phyloP scores from a whole-genome alignment of 2,113 vertebrate genomes.

The Xiphias gladius region DNA sequence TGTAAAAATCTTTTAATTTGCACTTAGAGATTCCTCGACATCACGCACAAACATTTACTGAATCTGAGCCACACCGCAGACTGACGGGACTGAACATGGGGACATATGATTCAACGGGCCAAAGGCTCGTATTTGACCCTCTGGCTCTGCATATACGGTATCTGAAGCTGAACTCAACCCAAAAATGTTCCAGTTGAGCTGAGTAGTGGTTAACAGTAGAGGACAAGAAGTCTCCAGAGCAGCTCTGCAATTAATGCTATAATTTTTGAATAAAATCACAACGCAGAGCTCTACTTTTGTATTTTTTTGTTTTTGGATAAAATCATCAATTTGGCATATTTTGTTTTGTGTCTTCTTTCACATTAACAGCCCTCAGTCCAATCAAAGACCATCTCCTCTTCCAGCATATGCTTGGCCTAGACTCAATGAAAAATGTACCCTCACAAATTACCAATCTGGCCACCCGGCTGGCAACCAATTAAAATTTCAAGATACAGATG shows the following conservation, averaged over 20 bases:
- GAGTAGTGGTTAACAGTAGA: background rate
- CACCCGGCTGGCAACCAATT: constrained; percentile 72
- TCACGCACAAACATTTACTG: constrained; percentile 7
- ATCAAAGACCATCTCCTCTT: constrained; percentile 45
- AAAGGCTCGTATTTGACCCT: constrained; percentile 1
- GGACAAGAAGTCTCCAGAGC: constrained; percentile 24
- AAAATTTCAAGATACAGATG: constrained; percentile 82
- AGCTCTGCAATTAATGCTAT: background rate
- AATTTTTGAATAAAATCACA: background rate
- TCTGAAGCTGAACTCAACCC: constrained; percentile 13
- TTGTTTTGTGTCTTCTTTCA: constrained; percentile 40
- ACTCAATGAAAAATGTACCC: constrained; percentile 79
- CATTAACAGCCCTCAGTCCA: constrained; percentile 46
- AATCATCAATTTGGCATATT: constrained; percentile 13
- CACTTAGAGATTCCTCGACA: constrained; percentile 1
- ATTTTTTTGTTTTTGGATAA: background rate
- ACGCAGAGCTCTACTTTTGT: background rate
- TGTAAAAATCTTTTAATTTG: constrained; percentile 1
- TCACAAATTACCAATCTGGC: constrained; percentile 77
- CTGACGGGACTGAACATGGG: background rate
- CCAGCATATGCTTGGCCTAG: constrained; percentile 62
- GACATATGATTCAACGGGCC: constrained; percentile 2
- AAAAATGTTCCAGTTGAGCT: background rate
- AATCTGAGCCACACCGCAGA: background rate
- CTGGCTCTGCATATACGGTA: background rate